Conservation (phyloP, 2,797 vertebrate genomes). For the Cichlasoma orientale region DNA sequence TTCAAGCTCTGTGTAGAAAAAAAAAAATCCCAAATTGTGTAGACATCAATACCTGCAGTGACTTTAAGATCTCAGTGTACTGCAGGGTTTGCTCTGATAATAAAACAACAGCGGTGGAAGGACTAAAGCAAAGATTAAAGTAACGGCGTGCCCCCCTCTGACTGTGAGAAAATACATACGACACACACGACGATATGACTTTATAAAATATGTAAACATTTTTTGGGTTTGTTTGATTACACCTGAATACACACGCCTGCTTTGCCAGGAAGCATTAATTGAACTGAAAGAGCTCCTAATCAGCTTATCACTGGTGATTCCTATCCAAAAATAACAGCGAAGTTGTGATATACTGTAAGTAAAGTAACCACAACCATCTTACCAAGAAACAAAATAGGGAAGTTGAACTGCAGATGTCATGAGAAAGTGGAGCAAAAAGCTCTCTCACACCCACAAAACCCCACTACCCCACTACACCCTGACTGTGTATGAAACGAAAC, state of each 20-base stretch:
- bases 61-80: neutral
- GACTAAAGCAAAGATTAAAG: neutral
- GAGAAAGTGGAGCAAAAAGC: neutral
- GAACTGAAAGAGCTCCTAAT: neutral
- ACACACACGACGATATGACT: neutral
- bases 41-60: slow-evolving; percentile 14
- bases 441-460: neutral
- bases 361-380: no score
- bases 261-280: neutral
- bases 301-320: neutral
- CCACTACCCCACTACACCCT: neutral
- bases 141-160: no score
- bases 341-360: neutral
- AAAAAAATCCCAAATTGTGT: neutral
- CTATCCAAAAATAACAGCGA: neutral
- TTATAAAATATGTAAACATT: neutral
- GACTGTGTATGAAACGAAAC: neutral
- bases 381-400: neutral
- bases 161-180: neutral
- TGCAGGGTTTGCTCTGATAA: slow-evolving; percentile 2
- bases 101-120: neutral
- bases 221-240: neutral
- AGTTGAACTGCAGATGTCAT: neutral
- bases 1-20: neutral
- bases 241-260: neutral